Conservation (phyloP, 1,140 invertebrate species). For the Atta cephalotes region DNA sequence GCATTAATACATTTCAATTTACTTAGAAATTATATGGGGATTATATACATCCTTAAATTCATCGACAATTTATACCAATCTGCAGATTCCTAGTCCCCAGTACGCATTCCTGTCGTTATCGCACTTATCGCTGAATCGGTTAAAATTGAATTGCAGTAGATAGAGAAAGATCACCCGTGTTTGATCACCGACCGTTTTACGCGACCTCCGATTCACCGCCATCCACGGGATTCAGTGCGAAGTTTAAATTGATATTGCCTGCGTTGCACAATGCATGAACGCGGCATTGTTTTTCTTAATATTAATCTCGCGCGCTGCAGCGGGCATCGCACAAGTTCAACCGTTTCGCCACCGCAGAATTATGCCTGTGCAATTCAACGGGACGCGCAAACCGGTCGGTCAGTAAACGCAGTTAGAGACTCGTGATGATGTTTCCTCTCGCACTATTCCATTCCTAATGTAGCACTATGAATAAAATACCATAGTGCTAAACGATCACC, state of each 20-base stretch:
- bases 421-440: slow-evolving; percentile 6
- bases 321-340: slow-evolving; percentile 36
- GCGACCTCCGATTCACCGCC: slow-evolving; percentile 10
- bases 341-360: slow-evolving; percentile 23
- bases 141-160: slow-evolving; percentile 8
- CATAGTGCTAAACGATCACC: neutral
- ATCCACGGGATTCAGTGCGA: neutral
- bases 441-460: neutral
- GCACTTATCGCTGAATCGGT: slow-evolving; percentile 17
- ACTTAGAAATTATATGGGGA: too few species aligned
- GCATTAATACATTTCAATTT: too few species aligned
- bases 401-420: slow-evolving; percentile 4
- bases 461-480: slow-evolving; percentile 6
- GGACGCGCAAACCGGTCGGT: neutral
- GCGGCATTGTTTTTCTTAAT: slow-evolving; percentile 63
- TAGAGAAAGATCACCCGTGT: neutral
- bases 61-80: slow-evolving; percentile 38
- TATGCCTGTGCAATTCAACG: slow-evolving; percentile 28
- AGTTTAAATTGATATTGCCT: slow-evolving; percentile 66
- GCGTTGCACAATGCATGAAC: slow-evolving; percentile 15
- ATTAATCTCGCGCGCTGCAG: slow-evolving; percentile 57
- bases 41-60: neutral
- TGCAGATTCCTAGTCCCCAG: neutral
- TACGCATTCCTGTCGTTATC: neutral
- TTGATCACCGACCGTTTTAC: slow-evolving; percentile 39